Percentiles rank a stretch among this genome's conserved stretches.
These are phyloP conservation scores for Dolichomitus sp. DNA, from an alignment of 2,888 invertebrate species.

Conservation along the genomic window DNA sequence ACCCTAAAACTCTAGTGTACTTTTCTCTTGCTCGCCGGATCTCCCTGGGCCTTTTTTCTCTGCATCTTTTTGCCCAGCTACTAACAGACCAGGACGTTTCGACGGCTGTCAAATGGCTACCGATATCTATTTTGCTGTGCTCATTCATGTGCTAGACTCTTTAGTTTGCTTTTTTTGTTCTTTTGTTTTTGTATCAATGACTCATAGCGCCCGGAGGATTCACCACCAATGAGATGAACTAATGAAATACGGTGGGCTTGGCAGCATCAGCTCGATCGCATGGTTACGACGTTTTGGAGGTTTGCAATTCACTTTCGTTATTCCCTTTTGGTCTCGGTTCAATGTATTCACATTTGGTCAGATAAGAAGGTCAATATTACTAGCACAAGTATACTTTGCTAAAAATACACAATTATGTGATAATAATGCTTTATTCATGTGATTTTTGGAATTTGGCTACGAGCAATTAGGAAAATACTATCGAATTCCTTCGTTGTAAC, in stretches of 20 bases:
- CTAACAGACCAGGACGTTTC: neutral
- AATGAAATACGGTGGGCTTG: neutral
- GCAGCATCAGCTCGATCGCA: neutral
- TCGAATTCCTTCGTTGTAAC: no score
- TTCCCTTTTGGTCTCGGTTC: neutral
- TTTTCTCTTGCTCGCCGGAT: slow-evolving; percentile 16
- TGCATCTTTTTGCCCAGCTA: neutral
- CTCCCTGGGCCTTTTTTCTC: slow-evolving; percentile 6
- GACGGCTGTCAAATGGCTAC: neutral
- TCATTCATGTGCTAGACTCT: slow-evolving; percentile 9
- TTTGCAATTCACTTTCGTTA: slow-evolving; percentile 6
- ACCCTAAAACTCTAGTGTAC: slow-evolving; percentile 19
- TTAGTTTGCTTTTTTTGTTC: neutral
- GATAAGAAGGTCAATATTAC: neutral
- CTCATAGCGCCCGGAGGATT: slow-evolving; percentile 12
- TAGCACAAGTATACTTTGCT: neutral
- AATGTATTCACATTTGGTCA: neutral
- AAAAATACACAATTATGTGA: neutral
- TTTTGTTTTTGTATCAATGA: slow-evolving; percentile 8
- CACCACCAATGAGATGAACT: neutral
- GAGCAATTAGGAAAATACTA: no score
- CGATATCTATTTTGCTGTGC: slow-evolving; percentile 2
- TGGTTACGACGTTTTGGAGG: neutral
- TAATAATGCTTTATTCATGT: no score
- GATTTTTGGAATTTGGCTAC: no score